These are phyloP conservation scores for Diorhabda carinulata DNA, from an alignment of 1,140 invertebrate genomes.

Conservation along the genomic window DNA sequence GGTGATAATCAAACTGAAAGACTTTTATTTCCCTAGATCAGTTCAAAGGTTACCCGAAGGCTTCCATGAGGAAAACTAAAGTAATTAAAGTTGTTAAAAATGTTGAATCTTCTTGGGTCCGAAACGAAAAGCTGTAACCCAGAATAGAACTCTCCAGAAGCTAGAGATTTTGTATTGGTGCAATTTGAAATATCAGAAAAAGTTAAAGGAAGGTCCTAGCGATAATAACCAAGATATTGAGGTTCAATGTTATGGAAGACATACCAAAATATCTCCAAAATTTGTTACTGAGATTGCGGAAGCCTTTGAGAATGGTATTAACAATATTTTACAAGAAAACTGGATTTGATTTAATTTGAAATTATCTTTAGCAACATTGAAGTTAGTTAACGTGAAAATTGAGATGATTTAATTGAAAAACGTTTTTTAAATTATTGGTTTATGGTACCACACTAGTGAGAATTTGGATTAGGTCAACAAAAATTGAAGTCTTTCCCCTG, in stretches of 20 bases:
- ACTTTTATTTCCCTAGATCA: neutral
- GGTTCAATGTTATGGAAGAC: slow-evolving; percentile 6
- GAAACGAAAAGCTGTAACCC: neutral
- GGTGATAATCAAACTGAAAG: neutral
- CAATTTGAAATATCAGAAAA: slow-evolving; percentile 1
- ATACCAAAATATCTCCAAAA: neutral
- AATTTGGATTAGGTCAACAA: too few species aligned
- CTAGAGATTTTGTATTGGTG: slow-evolving; percentile 10
- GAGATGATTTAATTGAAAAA: too few species aligned
- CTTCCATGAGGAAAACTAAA: neutral
- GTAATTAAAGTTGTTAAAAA: too few species aligned
- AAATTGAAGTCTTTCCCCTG: too few species aligned
- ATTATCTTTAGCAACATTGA: slow-evolving; percentile 3
- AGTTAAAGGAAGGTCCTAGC: neutral
- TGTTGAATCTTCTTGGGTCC: neutral
- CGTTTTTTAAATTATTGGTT: too few species aligned
- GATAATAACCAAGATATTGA: slow-evolving; percentile 1
- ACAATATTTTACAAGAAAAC: neutral
- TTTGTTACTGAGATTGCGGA: neutral
- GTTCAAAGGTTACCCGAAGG: slow-evolving; percentile 6
- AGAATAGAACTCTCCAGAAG: slow-evolving; percentile 5
- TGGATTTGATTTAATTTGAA: slow-evolving; percentile 4
- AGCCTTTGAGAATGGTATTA: neutral
- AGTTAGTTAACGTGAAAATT: neutral
- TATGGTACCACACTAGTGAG: too few species aligned